Evolutionary conservation across 1,140 invertebrate species (phyloP).

Genomic region (Stenopsyche tienmushanensis): DNA sequence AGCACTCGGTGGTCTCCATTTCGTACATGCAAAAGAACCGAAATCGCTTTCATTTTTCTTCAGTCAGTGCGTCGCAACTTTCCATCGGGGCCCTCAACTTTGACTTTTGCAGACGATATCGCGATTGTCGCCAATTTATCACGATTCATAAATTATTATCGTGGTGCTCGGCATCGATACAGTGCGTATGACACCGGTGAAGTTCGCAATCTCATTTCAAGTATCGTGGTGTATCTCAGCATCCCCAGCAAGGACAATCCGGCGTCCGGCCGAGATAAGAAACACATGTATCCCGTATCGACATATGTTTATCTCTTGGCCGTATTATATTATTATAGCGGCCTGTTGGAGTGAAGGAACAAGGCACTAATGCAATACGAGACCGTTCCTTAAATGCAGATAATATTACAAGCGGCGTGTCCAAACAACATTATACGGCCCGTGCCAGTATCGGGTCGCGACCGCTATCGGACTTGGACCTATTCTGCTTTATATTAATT

Average conservation of each 20-base stretch:
- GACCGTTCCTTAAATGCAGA: slow-evolving; percentile 30
- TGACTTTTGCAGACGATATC: not conserved
- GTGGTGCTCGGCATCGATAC: not conserved
- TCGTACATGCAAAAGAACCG: too few relatives aligned
- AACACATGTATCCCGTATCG: slow-evolving; percentile 40
- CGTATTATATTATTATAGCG: slow-evolving; percentile 35
- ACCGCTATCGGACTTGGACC: too few relatives aligned
- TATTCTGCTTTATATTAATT: too few relatives aligned
- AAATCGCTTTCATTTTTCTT: too few relatives aligned
- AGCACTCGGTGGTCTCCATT: too few relatives aligned
- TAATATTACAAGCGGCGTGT: slow-evolving; percentile 17
- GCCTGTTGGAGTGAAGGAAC: slow-evolving; percentile 17
- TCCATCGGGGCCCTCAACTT: too few relatives aligned
- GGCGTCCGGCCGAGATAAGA: slow-evolving; percentile 31
- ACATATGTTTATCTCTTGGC: slow-evolving; percentile 40
- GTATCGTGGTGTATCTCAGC: not conserved
- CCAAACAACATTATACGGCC: slow-evolving; percentile 8
- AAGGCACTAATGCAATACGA: slow-evolving; percentile 36
- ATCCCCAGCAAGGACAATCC: slow-evolving; percentile 15
- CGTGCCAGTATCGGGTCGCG: not conserved
- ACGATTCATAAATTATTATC: not conserved
- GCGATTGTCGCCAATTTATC: not conserved
- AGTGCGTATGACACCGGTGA: too few relatives aligned
- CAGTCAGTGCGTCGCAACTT: too few relatives aligned
- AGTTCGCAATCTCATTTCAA: not conserved